These are phyloP conservation scores for Caradrina clavipalpis DNA, from an alignment of 2,888 invertebrate species.

Conservation along the genomic window DNA sequence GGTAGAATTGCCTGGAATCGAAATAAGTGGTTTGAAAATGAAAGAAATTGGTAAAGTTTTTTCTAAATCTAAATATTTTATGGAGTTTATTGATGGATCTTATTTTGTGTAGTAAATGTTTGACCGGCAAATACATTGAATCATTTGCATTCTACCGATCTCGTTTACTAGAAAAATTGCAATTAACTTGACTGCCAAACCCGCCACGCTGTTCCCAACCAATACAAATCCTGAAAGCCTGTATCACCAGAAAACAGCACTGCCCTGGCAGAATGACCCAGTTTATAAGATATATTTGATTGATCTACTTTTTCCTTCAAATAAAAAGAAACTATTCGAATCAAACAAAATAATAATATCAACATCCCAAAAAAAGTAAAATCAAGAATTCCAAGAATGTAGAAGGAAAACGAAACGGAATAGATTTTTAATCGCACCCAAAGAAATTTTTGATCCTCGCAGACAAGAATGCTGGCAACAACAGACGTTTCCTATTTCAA, in stretches of 20 bases:
- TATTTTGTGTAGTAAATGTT: too few relatives aligned
- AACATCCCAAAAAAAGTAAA: neutral
- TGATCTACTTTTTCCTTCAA: too few relatives aligned
- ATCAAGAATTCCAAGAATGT: slow-evolving; percentile 1
- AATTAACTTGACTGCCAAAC: neutral
- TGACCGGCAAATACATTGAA: too few relatives aligned
- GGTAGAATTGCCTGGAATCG: slow-evolving; percentile 17
- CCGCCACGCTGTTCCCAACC: neutral
- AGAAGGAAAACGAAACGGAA: slow-evolving; percentile 2
- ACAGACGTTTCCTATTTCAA: slow-evolving; percentile 23
- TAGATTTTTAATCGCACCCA: slow-evolving; percentile 8
- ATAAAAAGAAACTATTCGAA: neutral
- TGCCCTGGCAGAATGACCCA: neutral
- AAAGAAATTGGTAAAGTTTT: neutral
- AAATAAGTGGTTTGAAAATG: slow-evolving; percentile 8
- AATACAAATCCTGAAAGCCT: too few relatives aligned
- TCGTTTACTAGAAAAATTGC: neutral
- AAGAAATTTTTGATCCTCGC: slow-evolving; percentile 6
- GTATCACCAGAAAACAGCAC: too few relatives aligned
- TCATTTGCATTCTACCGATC: too few relatives aligned
- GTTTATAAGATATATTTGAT: neutral
- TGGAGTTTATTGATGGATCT: too few relatives aligned
- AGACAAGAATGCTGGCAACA: slow-evolving; percentile 32
- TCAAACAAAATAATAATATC: neutral
- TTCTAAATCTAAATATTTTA: neutral